Conservation (phyloP, 2,113 vertebrate species). For the Columbina picui region DNA sequence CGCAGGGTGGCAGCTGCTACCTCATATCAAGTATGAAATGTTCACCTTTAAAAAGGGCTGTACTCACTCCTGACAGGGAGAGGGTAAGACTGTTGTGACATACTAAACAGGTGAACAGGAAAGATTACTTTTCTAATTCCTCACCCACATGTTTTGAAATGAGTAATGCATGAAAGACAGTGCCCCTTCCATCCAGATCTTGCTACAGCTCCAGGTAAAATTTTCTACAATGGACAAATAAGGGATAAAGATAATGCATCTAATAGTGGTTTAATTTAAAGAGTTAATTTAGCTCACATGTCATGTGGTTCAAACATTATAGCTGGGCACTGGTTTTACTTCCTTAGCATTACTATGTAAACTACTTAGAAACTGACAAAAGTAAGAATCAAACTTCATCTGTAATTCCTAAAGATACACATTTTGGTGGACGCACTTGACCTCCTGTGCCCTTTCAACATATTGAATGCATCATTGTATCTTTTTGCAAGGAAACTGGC, state of each 20-base stretch:
- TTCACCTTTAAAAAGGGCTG: not conserved
- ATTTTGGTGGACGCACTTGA: not conserved
- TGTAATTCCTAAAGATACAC: not conserved
- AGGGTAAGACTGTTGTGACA: not conserved
- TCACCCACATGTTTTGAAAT: not conserved
- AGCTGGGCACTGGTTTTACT: not conserved
- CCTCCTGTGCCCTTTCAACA: not conserved
- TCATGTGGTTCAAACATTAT: not conserved
- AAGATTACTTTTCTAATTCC: not conserved
- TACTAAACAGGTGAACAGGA: not conserved
- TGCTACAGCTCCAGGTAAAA: not conserved
- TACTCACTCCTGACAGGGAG: not conserved
- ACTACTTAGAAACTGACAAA: not conserved
- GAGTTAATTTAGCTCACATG: not conserved
- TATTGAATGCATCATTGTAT: fast-evolving
- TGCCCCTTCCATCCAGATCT: not conserved
- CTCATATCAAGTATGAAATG: not conserved
- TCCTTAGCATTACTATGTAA: not conserved
- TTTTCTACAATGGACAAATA: not conserved
- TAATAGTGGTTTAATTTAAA: not conserved
- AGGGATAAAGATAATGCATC: fast-evolving
- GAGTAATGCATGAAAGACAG: not conserved
- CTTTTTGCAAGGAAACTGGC: not conserved
- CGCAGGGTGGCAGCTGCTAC: not conserved
- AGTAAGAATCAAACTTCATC: not conserved